phyloP scores from a whole-genome alignment of 2,113 vertebrate genomes.

The Pitta sordida region DNA sequence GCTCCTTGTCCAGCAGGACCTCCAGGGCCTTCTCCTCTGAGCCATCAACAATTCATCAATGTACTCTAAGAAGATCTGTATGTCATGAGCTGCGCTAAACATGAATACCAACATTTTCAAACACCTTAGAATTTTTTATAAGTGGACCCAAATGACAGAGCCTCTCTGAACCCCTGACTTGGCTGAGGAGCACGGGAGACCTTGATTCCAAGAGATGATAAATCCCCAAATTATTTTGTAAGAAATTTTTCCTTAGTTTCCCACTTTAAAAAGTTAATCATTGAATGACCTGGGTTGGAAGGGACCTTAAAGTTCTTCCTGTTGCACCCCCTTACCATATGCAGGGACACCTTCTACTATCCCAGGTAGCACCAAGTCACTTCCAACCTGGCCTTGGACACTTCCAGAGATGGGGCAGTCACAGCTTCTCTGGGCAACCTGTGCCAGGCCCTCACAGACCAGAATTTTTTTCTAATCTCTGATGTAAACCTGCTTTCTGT shows the following conservation, averaged over 20 bases:
- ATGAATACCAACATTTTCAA: neutral
- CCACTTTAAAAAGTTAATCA: too few species aligned
- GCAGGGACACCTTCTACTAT: neutral
- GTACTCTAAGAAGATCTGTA: neutral
- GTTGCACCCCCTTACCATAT: neutral
- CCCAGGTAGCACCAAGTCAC: neutral
- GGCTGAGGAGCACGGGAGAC: neutral
- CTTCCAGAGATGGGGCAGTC: neutral
- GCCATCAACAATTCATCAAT: too few species aligned
- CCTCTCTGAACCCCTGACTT: neutral
- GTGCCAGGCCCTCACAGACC: neutral
- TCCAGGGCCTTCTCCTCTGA: neutral
- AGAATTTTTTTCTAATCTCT: neutral
- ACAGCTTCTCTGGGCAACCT: neutral
- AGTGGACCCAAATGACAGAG: neutral
- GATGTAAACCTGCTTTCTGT: neutral
- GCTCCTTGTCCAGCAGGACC: neutral
- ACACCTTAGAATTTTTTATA: rapidly evolving
- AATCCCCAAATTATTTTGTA: neutral
- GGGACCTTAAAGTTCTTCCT: rapidly evolving
- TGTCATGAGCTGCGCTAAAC: neutral
- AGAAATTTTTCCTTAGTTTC: neutral
- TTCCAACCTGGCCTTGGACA: neutral
- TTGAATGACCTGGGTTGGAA: neutral
- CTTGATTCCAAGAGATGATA: neutral